Conservation (phyloP, 2,888 invertebrate genomes). For the Orchestes rusci region DNA sequence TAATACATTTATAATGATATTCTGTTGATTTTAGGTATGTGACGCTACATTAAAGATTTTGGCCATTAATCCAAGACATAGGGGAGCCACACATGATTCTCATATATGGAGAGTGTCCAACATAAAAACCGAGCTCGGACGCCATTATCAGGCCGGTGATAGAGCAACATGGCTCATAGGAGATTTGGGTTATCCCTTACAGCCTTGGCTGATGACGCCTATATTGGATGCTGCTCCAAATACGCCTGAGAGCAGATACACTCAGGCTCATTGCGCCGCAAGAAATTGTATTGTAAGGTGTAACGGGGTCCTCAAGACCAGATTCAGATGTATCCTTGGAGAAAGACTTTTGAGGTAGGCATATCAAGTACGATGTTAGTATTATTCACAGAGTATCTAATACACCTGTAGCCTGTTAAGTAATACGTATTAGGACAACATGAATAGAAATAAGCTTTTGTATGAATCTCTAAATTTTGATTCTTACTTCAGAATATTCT, state of each 20-base stretch:
- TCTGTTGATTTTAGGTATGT: constrained; percentile 3
- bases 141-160: constrained; percentile 5
- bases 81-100: constrained; percentile 7
- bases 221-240: constrained; percentile 7
- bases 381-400: no score
- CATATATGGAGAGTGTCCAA: constrained; percentile 4
- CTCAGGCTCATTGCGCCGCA: constrained; percentile 3
- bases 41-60: constrained; percentile 4
- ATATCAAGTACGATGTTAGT: no score
- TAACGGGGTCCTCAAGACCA: constrained; percentile 1
- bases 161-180: constrained; percentile 7
- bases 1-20: not conserved
- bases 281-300: constrained; percentile 7
- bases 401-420: no score
- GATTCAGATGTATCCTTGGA: constrained; percentile 4
- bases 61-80: constrained; percentile 9
- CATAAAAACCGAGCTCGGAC: not conserved
- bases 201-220: constrained; percentile 5
- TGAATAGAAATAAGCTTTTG: no score
- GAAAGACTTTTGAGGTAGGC: constrained; percentile 9
- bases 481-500: no score
- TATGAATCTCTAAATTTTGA: no score
- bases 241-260: constrained; percentile 1
- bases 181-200: constrained; percentile 4
- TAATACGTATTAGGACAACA: no score